Evolutionary conservation across 1,140 invertebrate genomes (phyloP).

Genomic region (Drosophila watanabei): DNA sequence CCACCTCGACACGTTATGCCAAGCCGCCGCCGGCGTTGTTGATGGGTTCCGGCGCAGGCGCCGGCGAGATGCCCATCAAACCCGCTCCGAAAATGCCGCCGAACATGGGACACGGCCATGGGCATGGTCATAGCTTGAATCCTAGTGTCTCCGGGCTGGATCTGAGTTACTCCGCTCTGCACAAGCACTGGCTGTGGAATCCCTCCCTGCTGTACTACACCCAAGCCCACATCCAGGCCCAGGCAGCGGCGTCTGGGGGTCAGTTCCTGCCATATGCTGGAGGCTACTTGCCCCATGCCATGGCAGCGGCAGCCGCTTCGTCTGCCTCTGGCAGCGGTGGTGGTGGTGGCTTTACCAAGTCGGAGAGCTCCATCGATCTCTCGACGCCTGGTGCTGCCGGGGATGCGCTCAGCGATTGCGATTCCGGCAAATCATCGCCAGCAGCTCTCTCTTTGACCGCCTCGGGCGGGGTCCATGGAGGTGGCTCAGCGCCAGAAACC

Average conservation of each 20-base stretch:
- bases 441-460: slow-evolving; percentile 55
- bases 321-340: slow-evolving; percentile 16
- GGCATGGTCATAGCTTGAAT: slow-evolving; percentile 26
- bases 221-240: slow-evolving; percentile 77
- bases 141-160: slow-evolving; percentile 58
- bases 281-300: slow-evolving; percentile 57
- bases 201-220: slow-evolving; percentile 80
- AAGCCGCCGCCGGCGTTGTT: slow-evolving; percentile 45
- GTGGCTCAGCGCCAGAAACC: slow-evolving; percentile 11
- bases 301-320: slow-evolving; percentile 55
- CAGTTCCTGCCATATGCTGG: slow-evolving; percentile 73
- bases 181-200: slow-evolving; percentile 85
- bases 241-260: slow-evolving; percentile 53
- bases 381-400: slow-evolving; percentile 58
- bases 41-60: slow-evolving; percentile 9
- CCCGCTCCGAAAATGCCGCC: slow-evolving; percentile 63
- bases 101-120: slow-evolving; percentile 36
- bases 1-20: slow-evolving; percentile 33
- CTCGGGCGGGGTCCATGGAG: slow-evolving; percentile 5
- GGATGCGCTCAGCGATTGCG: slow-evolving; percentile 73
- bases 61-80: slow-evolving; percentile 63
- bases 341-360: slow-evolving; percentile 68
- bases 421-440: slow-evolving; percentile 83
- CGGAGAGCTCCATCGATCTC: slow-evolving; percentile 81
- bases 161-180: slow-evolving; percentile 74